These are phyloP conservation scores for Leptodirus hochenwartii DNA, from an alignment of 2,888 invertebrate species.

Conservation along the genomic window DNA sequence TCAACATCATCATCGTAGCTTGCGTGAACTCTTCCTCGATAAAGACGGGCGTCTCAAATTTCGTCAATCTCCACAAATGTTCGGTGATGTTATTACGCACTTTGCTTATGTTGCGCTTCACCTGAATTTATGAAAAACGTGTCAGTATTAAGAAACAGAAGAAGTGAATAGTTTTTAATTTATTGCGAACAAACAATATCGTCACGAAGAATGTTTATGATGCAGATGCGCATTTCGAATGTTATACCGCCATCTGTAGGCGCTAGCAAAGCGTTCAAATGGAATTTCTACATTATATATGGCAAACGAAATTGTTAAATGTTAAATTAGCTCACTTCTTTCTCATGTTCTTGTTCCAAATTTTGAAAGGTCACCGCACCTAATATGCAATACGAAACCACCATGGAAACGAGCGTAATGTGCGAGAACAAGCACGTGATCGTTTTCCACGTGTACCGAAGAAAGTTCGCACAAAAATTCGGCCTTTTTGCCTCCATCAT, in stretches of 20 bases:
- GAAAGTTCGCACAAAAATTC: constrained; percentile 33
- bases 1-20: constrained; percentile 38
- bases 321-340: constrained; percentile 41
- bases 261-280: no score
- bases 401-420: constrained; percentile 69
- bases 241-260: no score
- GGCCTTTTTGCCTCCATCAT: constrained; percentile 20
- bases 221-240: no score
- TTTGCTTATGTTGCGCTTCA: constrained; percentile 54
- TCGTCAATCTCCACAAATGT: constrained; percentile 59
- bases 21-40: constrained; percentile 65
- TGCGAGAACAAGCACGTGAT: constrained; percentile 77
- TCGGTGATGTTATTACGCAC: constrained; percentile 60
- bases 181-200: no score
- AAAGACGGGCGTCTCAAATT: constrained; percentile 41
- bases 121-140: no score
- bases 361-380: constrained; percentile 73
- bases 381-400: constrained; percentile 76
- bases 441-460: constrained; percentile 59
- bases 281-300: no score
- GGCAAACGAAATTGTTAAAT: no score
- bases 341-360: constrained; percentile 57
- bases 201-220: no score
- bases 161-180: no score
- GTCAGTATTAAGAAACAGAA: no score